phyloP scores from a whole-genome alignment of 2,113 vertebrate genomes.

The Hymenochirus boettgeri region DNA sequence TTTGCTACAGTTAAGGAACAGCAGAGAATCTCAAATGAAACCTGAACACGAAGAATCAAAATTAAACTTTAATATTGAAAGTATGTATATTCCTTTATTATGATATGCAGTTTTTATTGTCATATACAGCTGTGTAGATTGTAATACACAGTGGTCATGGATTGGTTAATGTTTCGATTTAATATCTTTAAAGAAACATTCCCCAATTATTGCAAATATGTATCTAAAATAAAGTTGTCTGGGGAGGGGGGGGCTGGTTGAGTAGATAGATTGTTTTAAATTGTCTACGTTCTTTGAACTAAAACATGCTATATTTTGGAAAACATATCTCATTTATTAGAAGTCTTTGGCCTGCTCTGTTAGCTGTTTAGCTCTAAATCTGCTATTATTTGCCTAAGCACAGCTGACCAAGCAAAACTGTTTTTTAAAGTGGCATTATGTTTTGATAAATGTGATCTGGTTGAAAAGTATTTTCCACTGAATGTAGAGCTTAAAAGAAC shows the following conservation, averaged over 20 bases:
- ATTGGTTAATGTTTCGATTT: too few relatives aligned
- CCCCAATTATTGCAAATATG: too few relatives aligned
- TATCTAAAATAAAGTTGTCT: too few relatives aligned
- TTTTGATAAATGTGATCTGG: conserved; percentile 87
- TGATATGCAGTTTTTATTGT: too few relatives aligned
- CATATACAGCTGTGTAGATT: too few relatives aligned
- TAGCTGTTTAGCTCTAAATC: conserved; percentile 79
- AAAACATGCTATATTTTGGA: conserved; percentile 67
- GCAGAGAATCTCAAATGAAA: conserved; percentile 31
- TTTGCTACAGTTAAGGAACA: conserved; percentile 32
- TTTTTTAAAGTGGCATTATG: conserved; percentile 85
- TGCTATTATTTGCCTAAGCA: conserved; percentile 83
- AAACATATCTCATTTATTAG: conserved; percentile 61
- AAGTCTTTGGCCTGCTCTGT: conserved; percentile 62
- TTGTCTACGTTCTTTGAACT: too few relatives aligned
- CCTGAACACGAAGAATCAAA: conserved; percentile 16
- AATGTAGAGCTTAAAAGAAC: conserved; percentile 82
- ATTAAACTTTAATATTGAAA: conserved; percentile 31
- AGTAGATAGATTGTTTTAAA: too few relatives aligned
- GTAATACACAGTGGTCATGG: too few relatives aligned
- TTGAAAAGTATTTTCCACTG: conserved; percentile 83
- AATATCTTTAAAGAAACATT: too few relatives aligned
- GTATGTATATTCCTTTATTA: conserved; percentile 27
- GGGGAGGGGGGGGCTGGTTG: too few relatives aligned
- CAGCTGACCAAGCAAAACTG: conserved; percentile 84